Conservation (phyloP, 2,888 invertebrate genomes). For the Herminia tarsipennalis region DNA sequence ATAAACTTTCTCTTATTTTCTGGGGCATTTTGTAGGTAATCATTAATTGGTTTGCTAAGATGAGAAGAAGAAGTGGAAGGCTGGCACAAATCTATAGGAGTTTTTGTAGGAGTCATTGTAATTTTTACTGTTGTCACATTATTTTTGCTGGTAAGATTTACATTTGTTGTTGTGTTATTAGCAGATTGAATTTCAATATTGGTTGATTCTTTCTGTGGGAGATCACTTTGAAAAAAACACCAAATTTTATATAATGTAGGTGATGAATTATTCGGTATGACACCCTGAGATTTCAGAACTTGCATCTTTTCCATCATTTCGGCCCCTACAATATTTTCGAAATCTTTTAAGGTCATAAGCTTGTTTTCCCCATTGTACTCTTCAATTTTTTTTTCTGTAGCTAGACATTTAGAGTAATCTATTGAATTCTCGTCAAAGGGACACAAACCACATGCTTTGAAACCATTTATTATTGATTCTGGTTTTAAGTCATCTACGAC, state of each 20-base stretch:
- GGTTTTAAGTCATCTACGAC: conserved; percentile 20
- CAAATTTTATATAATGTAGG: conserved; percentile 16
- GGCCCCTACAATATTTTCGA: conserved; percentile 18
- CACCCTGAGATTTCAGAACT: conserved; percentile 12
- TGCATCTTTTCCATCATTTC: conserved; percentile 17
- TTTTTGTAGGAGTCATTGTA: conserved; percentile 21
- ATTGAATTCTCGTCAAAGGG: conserved; percentile 22
- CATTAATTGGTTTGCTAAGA: conserved; percentile 5
- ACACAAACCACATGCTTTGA: conserved; percentile 20
- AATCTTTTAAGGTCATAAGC: conserved; percentile 18
- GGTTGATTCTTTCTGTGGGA: conserved; percentile 13
- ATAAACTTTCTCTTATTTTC: too few relatives aligned
- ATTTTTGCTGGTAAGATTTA: conserved; percentile 2
- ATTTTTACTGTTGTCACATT: conserved; percentile 20
- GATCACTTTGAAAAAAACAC: conserved; percentile 15
- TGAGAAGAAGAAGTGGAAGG: conserved; percentile 13
- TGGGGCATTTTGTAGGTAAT: too few relatives aligned
- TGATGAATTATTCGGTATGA: too few relatives aligned
- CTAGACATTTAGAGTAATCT: conserved; percentile 19
- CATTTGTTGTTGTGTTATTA: too few relatives aligned
- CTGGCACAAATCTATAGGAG: conserved; percentile 10
- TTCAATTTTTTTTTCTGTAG: not conserved
- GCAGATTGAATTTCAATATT: conserved; percentile 6
- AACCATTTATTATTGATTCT: conserved; percentile 23
- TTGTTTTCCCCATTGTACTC: conserved; percentile 2